Evolutionary conservation across 2,797 vertebrate genomes (phyloP), one percentile per base, ranked within the genome.

Genomic region (Enteromius anoplus): DNA sequence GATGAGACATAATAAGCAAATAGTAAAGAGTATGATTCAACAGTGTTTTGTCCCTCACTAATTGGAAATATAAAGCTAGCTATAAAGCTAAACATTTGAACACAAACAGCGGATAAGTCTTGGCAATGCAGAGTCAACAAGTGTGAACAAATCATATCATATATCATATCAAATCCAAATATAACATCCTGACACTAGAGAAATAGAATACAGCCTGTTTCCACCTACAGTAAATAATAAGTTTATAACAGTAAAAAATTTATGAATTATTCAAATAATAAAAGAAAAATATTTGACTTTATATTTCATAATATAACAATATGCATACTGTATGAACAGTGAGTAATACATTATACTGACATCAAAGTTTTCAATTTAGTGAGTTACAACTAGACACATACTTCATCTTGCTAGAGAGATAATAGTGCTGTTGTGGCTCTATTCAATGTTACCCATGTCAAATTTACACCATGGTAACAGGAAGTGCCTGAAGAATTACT

Each of bases 1-100:
- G 85, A 78, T 82, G 72, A 40, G 66, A 82, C 84, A 62, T 89
- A 76, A 86, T 87, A 85, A 89, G 84, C 79, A 84, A 77, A 87
- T 62, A 87, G 81, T 65, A 40, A 55, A 77, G 84, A 84, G 87
- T 70, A 80, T 78, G 81, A 89, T 86, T 88, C 82, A 68, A 87
- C 85, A 83, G 89, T 87, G 85, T 88, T 85, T 64, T 42, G 64
- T 85, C 34, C 69, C 71, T 77, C 71, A 75, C 78, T 78, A 83
- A 83, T 49, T 83, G 47, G 64, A 26, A 37, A 14, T 45, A 45
- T 45, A 45, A 45, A 45, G 11, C 11, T 45, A 45, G 42, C 29
- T 73, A 32, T 17, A 23, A 64, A 72, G 69, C 42, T 51, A 65
- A 60, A 73, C 42, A 71, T 84, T 84, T 84, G 78, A 86, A 26